Evolutionary conservation across 1,140 invertebrate genomes (phyloP), one percentile per base, ranked within the genome.

Genomic region (Bombus waltoni): DNA sequence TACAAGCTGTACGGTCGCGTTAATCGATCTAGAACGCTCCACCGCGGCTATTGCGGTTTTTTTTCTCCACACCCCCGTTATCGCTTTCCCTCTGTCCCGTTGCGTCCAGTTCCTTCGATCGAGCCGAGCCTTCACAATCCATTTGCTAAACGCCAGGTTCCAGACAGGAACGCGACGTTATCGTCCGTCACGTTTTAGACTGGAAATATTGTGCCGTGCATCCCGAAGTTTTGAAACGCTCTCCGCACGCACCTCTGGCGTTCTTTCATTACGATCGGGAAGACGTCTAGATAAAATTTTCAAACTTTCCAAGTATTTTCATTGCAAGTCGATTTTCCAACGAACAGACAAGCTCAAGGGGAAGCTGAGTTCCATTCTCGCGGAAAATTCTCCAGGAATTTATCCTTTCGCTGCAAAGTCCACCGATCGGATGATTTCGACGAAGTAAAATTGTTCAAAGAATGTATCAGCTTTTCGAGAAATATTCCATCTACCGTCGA

Each of bases 1-100:
- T 81, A 89, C 88, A 89, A 89, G 66, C 18, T 80, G 57, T 38
- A 40, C 57, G 38, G 32, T 2, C 47, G 76, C 66, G 76, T 89
- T 89, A 87, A 89, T 89, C 77, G 75, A 35, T 79, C 44, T 57
- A 5, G 2, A 5, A 35, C 66, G 1, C 3, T 28, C 35, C n/a
- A 10, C 25, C 74, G 9, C 2, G 25, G 0, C 9, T 8, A 13
- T 40, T 57, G 25, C 53, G 25, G 3, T 9, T 11, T n/a, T 32
- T 32, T 18, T 6, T 13, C 28, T 3, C 8, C 28, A 9, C 5
- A 0, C 18, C 9, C 11, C 22, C 25, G 66, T 38, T 3, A 5
- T 11, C 9, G 18, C 22, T 40, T 25, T 28, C 22, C 22, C 4
- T 25, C 4, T 10, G 66, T 68, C 4, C 4, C 25, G 68, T 70